A percentile compares a stretch with the other conserved stretches of the same genome.
Conservation (phyloP, 2,113 vertebrate genomes). For the Pygoscelis antarcticus region DNA sequence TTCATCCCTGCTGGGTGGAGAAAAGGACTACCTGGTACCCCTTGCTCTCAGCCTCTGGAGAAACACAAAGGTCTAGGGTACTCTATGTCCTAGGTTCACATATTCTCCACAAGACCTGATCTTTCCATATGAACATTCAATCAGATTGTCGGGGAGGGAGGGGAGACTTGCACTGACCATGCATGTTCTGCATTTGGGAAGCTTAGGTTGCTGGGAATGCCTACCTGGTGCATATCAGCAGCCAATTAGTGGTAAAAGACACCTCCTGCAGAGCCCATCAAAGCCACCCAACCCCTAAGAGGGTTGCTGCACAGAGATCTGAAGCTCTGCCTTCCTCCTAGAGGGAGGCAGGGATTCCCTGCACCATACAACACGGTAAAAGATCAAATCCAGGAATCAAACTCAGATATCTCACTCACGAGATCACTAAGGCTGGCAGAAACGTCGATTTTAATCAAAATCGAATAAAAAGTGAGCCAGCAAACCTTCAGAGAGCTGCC, state of each 20-base stretch:
- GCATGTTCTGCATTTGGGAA: not conserved
- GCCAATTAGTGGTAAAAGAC: not conserved
- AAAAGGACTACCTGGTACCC: not conserved
- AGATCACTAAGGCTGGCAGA: slow-evolving; percentile 37
- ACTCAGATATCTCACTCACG: not conserved
- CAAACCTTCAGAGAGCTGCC: slow-evolving; percentile 34
- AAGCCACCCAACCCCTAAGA: not conserved
- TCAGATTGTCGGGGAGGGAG: not conserved
- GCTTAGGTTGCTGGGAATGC: not conserved
- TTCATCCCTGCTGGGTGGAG: not conserved
- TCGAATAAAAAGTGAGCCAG: slow-evolving; percentile 33
- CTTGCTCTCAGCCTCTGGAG: not conserved
- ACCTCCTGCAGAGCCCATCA: not conserved
- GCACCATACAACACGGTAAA: not conserved
- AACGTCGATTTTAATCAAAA: slow-evolving; percentile 59
- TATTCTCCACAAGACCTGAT: not conserved
- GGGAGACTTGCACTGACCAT: not conserved
- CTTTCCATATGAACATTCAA: not conserved
- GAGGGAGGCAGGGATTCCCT: not conserved
- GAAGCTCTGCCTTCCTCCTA: not conserved
- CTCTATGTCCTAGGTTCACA: too few relatives aligned
- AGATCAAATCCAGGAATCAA: slow-evolving; percentile 23
- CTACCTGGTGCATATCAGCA: not conserved
- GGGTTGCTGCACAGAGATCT: not conserved
- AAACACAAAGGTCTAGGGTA: not conserved